Conservation (phyloP, 1,140 invertebrate genomes). For the Tetramorium parvispinum region DNA sequence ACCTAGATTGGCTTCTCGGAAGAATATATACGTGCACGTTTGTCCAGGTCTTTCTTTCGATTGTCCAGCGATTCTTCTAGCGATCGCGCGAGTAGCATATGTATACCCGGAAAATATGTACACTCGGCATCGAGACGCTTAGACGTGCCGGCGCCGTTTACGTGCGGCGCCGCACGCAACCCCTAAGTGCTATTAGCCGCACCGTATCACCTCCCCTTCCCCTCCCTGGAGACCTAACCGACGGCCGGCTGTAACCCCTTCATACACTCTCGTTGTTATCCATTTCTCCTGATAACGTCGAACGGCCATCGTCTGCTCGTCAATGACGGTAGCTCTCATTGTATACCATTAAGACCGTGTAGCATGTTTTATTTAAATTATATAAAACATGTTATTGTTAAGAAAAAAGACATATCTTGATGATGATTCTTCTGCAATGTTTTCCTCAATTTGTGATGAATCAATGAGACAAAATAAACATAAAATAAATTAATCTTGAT, state of each 20-base stretch:
- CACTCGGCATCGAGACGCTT: slow-evolving; percentile 64
- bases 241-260: slow-evolving; percentile 21
- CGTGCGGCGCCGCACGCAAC: slow-evolving; percentile 76
- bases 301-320: slow-evolving; percentile 21
- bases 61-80: not conserved
- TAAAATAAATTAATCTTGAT: not conserved
- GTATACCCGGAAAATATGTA: slow-evolving; percentile 67
- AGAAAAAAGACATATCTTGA: not conserved
- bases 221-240: slow-evolving; percentile 53
- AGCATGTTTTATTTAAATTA: not conserved
- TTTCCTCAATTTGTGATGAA: not conserved
- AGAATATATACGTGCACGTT: not conserved
- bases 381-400: not conserved
- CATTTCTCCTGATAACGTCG: slow-evolving; percentile 32
- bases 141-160: slow-evolving; percentile 75
- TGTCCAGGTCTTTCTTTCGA: not conserved
- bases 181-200: slow-evolving; percentile 67
- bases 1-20: not conserved
- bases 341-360: not conserved
- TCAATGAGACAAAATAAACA: not conserved
- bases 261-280: slow-evolving; percentile 9
- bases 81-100: slow-evolving; percentile 40
- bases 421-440: not conserved
- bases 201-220: not conserved
- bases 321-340: not conserved